Base-by-base conservation (phyloP, 2,888 invertebrate species). In the Tachystola acroxantha region DNA sequence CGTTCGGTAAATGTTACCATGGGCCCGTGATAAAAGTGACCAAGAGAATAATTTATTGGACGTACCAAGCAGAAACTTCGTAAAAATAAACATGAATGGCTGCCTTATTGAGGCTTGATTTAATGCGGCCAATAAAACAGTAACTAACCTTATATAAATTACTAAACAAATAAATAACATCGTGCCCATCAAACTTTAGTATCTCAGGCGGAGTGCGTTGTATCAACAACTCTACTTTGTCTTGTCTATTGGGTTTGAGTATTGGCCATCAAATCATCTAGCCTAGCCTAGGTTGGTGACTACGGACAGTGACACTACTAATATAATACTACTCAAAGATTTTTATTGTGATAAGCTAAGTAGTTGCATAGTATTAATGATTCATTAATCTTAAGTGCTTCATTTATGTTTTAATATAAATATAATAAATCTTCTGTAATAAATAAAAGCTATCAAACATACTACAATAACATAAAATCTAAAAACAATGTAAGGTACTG, bases 121-220 rank as follows among this genome's bases (percentile, higher is more conserved):
- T 86, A 86, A 85, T 84, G 76, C 75, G 60, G 58, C 64, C 72
- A 84, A 86, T 86, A 86, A 86, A 86, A 85, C 85, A 78, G 84
- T 85, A 82, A 85, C 85, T 82, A 85, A 85, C 84, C 82, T 80
- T 82, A 85, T 81, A 86, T 86, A 86, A 84, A 86, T 85, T 86
- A 84, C 77, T 81, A 74, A 85, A 81, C 84, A 84, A 84, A 86
- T 86, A 86, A 85, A 86, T 84, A 85, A 86, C 81, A 70, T 69
- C 65, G 53, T 77, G 81, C 77, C 70, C 79, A 78, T 85, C 84
- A 84, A 78, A 82, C 60, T 79, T 75, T 75, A 43, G 36, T 37
- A 76, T 74, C 60, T 53, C 43, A 41, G 53, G 43, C 40, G 46
- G 55, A 50, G 41, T 30, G 36, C 58, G 56, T 59, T 59, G 58